These are phyloP conservation scores for Laticauda laticaudata DNA, from an alignment of 2,113 vertebrate species.

Conservation along the genomic window DNA sequence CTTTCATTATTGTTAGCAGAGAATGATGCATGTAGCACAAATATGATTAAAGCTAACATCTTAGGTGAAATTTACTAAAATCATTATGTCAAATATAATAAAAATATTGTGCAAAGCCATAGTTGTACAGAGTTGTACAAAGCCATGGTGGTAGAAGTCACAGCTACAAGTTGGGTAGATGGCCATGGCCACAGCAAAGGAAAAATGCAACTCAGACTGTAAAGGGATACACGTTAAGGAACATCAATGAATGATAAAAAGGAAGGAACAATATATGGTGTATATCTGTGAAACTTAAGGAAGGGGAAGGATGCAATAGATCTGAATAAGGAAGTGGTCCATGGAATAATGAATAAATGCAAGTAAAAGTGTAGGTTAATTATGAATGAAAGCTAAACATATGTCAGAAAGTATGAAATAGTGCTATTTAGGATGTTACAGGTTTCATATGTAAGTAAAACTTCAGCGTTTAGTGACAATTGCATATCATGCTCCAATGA, in stretches of 20 bases:
- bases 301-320: neutral
- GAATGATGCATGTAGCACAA: neutral
- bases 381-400: neutral
- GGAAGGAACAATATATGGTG: neutral
- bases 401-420: neutral
- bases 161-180: neutral
- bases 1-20: neutral
- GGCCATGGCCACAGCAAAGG: neutral
- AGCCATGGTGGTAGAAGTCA: neutral
- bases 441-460: neutral
- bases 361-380: neutral
- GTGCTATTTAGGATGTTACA: neutral
- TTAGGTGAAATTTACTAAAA: neutral
- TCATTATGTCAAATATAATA: neutral
- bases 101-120: neutral
- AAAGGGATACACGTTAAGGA: neutral
- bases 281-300: neutral
- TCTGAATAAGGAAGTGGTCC: neutral
- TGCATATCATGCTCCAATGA: neutral
- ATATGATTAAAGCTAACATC: neutral
- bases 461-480: neutral
- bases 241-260: neutral
- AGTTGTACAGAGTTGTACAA: neutral
- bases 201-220: neutral
- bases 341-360: neutral